These are phyloP conservation scores for Catagonus wagneri DNA, from an alignment of 2,113 vertebrate genomes.

Conservation along the genomic window DNA sequence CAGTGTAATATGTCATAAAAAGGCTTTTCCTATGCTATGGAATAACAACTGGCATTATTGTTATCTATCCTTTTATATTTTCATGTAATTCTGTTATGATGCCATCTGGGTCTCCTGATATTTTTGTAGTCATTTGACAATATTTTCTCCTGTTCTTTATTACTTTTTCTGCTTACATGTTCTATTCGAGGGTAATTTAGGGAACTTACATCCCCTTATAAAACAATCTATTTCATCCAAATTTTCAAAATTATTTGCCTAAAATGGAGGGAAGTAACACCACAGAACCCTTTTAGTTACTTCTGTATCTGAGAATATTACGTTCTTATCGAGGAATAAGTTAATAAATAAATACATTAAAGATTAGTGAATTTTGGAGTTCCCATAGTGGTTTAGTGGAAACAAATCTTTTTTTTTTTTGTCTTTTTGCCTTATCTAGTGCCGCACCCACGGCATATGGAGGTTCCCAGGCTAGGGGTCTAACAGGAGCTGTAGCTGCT, in stretches of 20 bases:
- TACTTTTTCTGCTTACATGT: background rate
- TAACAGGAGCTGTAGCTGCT: too few species aligned
- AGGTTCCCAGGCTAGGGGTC: too few species aligned
- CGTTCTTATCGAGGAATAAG: background rate
- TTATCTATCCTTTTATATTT: constrained; percentile 11
- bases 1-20: background rate
- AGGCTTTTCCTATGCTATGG: background rate
- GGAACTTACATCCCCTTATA: background rate
- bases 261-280: background rate
- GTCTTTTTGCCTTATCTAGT: too few species aligned
- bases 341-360: background rate
- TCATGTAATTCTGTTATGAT: background rate
- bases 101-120: background rate
- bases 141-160: background rate
- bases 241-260: constrained; percentile 13
- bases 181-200: background rate
- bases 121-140: background rate
- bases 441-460: too few species aligned
- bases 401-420: too few species aligned
- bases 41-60: background rate
- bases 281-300: background rate
- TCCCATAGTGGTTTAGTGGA: too few species aligned
- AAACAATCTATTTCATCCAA: background rate
- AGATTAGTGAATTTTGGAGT: background rate
- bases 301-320: background rate